These are phyloP conservation scores for Hormaphis cornu DNA, from an alignment of 1,140 invertebrate genomes.

Conservation along the genomic window DNA sequence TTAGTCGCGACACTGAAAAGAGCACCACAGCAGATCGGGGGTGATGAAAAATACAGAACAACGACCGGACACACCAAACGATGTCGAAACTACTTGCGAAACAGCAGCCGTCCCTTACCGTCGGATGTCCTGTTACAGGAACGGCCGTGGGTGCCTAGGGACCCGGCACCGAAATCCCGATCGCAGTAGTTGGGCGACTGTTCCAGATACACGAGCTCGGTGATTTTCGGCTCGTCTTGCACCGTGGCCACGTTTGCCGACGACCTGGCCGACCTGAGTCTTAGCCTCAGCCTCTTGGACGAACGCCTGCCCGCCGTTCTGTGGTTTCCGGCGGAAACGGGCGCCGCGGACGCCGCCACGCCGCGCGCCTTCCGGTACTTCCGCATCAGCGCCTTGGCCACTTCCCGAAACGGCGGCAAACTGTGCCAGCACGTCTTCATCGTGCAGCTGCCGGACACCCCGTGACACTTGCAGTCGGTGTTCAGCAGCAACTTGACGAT, in stretches of 20 bases:
- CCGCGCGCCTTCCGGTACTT: constrained; percentile 69
- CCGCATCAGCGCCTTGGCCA: constrained; percentile 71
- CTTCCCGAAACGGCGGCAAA: constrained; percentile 69
- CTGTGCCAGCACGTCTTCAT: constrained; percentile 91
- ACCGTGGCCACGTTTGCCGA: neutral
- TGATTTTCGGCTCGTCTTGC: constrained; percentile 52
- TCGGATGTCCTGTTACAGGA: constrained; percentile 72
- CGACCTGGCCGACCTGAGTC: neutral
- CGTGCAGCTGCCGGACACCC: constrained; percentile 89
- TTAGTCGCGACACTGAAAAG: no score
- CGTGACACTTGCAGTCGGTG: constrained; percentile 90
- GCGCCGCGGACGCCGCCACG: constrained; percentile 2
- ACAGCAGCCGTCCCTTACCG: constrained; percentile 48
- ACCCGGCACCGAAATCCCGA: constrained; percentile 57
- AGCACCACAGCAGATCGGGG: no score
- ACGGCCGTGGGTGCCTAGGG: constrained; percentile 74
- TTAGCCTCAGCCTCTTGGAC: neutral
- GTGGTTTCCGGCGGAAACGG: neutral
- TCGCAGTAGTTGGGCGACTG: constrained; percentile 89
- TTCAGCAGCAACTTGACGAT: constrained; percentile 70
- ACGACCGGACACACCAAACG: no score
- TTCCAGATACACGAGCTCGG: constrained; percentile 85
- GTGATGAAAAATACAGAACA: no score
- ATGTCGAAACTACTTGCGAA: no score
- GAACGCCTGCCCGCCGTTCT: neutral